Evolutionary conservation across 2,797 vertebrate species (phyloP).

Genomic region (Oreonectes daqikongensis): DNA sequence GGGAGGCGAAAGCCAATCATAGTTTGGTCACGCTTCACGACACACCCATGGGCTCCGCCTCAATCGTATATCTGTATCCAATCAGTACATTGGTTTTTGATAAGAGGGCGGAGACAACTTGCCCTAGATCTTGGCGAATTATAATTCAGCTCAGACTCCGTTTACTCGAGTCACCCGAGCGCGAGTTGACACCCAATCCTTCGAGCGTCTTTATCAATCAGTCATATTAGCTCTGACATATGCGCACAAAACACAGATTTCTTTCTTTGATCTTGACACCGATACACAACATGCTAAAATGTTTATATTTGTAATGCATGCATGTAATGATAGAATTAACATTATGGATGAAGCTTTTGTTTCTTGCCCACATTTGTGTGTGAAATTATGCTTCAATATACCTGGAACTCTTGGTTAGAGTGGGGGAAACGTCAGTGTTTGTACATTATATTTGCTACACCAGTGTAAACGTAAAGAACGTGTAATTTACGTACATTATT

Average conservation of each 20-base stretch:
- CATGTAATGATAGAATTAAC: background rate
- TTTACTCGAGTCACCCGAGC: slow-evolving; percentile 48
- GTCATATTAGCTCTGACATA: slow-evolving; percentile 31
- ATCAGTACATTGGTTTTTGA: slow-evolving; percentile 21
- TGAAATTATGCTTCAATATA: background rate
- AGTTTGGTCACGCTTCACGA: slow-evolving; percentile 39
- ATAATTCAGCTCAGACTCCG: slow-evolving; percentile 54
- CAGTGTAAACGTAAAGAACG: background rate
- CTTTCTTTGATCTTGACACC: background rate
- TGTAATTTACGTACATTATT: no score
- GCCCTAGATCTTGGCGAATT: slow-evolving; percentile 65
- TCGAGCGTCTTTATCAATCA: slow-evolving; percentile 37
- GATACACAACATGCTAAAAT: background rate
- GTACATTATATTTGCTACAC: background rate
- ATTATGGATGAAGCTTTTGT: background rate
- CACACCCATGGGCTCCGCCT: slow-evolving; percentile 46
- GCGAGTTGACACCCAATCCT: slow-evolving; percentile 37
- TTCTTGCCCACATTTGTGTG: background rate
- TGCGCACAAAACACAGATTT: slow-evolving; percentile 3
- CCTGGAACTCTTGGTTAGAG: background rate
- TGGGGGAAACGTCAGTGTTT: background rate
- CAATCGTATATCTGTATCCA: slow-evolving; percentile 42
- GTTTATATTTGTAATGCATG: background rate
- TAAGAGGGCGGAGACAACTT: slow-evolving; percentile 55
- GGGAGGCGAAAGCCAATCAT: slow-evolving; percentile 52